A percentile compares a stretch with the other conserved stretches of the same genome.
Conservation (phyloP, 2,113 vertebrate genomes). For the Lampris megalopsis region DNA sequence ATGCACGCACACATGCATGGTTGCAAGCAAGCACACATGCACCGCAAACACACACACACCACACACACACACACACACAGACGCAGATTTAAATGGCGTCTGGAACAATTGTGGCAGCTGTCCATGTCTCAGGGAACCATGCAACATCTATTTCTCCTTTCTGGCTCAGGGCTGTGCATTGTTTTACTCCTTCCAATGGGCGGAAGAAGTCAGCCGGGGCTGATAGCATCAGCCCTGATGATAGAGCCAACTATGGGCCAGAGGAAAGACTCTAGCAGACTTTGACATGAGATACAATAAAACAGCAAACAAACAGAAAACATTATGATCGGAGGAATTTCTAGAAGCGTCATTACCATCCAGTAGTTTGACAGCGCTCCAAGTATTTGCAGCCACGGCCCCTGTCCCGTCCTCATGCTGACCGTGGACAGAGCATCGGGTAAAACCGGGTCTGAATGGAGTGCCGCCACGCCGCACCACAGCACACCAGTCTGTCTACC, state of each 20-base stretch:
- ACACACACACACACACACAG: constrained; percentile 20
- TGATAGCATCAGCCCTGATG: constrained; percentile 36
- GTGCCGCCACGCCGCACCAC: constrained; percentile 56
- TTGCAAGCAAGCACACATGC: background rate
- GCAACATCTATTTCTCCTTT: constrained; percentile 51
- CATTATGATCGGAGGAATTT: constrained; percentile 31
- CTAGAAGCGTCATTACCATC: background rate
- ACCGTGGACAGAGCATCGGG: constrained; percentile 48
- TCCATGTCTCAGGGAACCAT: constrained; percentile 43
- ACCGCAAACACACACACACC: constrained; percentile 26
- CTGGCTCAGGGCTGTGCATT: constrained; percentile 55
- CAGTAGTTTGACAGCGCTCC: background rate
- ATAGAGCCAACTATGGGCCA: constrained; percentile 32
- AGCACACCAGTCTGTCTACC: constrained; percentile 27
- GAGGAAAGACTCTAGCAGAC: constrained; percentile 45
- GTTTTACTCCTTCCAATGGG: constrained; percentile 63
- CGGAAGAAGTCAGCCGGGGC: constrained; percentile 56
- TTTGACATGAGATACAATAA: no score
- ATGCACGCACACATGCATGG: background rate
- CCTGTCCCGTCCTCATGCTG: constrained; percentile 30
- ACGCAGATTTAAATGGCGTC: constrained; percentile 30
- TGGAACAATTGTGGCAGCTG: constrained; percentile 56
- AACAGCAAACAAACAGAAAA: constrained; percentile 36
- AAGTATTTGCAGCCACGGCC: constrained; percentile 20
- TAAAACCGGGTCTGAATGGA: constrained; percentile 51